Percentiles rank a stretch among this genome's conserved stretches.
phyloP scores from a whole-genome alignment of 1,140 invertebrate species.

The Leptoteleia sp. region DNA sequence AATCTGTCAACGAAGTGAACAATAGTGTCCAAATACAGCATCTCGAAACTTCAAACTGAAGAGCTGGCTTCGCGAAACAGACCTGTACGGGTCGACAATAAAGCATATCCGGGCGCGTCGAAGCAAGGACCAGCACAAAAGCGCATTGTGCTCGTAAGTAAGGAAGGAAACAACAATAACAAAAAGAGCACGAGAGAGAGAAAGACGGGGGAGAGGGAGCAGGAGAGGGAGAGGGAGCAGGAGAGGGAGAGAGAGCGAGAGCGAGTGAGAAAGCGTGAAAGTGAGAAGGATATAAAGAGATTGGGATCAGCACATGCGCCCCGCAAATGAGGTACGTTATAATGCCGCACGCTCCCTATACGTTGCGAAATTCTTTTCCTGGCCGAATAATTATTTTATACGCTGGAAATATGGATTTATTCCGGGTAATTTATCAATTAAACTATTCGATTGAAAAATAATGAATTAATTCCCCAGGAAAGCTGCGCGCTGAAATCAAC shows the following conservation, averaged over 20 bases:
- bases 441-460: slow-evolving; percentile 69
- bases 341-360: slow-evolving; percentile 26
- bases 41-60: slow-evolving; percentile 50
- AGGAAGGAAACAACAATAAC: slow-evolving; percentile 56
- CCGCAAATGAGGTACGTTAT: slow-evolving; percentile 28
- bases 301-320: slow-evolving; percentile 30
- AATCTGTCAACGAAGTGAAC: slow-evolving; percentile 61
- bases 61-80: slow-evolving; percentile 46
- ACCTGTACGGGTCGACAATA: slow-evolving; percentile 49
- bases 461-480: slow-evolving; percentile 69
- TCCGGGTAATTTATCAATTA: slow-evolving; percentile 67
- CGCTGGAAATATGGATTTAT: slow-evolving; percentile 68
- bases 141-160: slow-evolving; percentile 61
- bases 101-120: slow-evolving; percentile 61
- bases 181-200: slow-evolving; percentile 31
- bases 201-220: too few species aligned
- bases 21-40: slow-evolving; percentile 55
- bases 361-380: slow-evolving; percentile 6
- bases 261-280: too few species aligned
- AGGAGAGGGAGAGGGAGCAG: neutral
- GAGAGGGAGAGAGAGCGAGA: slow-evolving; percentile 26
- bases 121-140: slow-evolving; percentile 51
- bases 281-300: slow-evolving; percentile 9
- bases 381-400: slow-evolving; percentile 66
- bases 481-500: slow-evolving; percentile 66